Base-by-base conservation (phyloP, 2,113 vertebrate genomes). In the Ursus arctos region DNA sequence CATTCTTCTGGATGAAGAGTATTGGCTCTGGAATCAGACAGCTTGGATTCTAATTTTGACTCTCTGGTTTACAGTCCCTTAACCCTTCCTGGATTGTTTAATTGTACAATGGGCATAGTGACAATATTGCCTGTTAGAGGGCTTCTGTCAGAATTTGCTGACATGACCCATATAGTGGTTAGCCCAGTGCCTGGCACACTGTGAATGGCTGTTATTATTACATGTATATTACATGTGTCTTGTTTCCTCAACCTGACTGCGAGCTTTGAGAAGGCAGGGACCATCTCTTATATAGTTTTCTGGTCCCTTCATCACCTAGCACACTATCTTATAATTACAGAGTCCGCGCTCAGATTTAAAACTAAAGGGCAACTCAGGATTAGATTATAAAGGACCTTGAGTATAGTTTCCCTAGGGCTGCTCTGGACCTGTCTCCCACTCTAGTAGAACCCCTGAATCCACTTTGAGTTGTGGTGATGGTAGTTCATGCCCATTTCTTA, bases 381-480 rank as follows among this genome's bases (percentile, higher is more conserved):
- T 77, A 80, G 33, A 74, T 79, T 69, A 69, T 85, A n/a, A 97
- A 97, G 43, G 31, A 55, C 65, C n/a, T 96, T 80, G 51, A 90
- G 7, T 86, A 72, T 91, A 85, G 19, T 91, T 96, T 97, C 31
- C 55, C 47, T 8, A 87, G 74, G 36, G 21, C 6, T 79, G 49
- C 15, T 19, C 22, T 71, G 63, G 43, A 24, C 10, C 22, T 59
- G 19, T 82, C 28, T 76, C 8, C 43, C 13, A 24, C 22, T 65
- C 31, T 31, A n/a, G 18, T 9, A 18, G 26, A 74, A 67, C 13
- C 19, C 3, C 40, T 19, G 19, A 74, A 33, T 65, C n/a, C 36
- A 16, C 79, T 94, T 19, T n/a, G 57, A 59, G 47, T 19, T 63
- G 49, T 57, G n/a, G 43, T 51, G 40, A 49, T 26, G 22, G 31